Evolutionary conservation across 2,113 vertebrate species (phyloP).

Genomic region (Climacteris rufus): DNA sequence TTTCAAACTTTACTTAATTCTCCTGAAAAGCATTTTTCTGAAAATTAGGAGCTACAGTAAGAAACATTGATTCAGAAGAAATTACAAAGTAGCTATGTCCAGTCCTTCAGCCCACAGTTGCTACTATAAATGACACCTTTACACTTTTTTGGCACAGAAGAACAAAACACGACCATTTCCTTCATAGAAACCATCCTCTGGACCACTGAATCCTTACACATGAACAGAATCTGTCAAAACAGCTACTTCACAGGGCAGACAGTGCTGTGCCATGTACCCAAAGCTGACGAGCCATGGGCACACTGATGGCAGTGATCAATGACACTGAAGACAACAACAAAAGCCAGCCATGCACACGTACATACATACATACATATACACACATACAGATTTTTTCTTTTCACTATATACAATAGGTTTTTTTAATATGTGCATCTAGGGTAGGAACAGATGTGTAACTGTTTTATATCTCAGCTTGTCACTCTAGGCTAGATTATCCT

Average conservation of each 20-base stretch:
- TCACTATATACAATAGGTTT: not conserved
- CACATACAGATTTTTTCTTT: not conserved
- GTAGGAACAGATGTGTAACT: not conserved
- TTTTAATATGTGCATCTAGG: rapidly evolving
- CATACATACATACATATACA: not conserved
- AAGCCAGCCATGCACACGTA: rapidly evolving
- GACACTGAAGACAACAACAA: not conserved
- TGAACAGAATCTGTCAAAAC: not conserved
- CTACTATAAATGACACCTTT: not conserved
- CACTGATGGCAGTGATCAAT: not conserved
- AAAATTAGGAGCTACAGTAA: not conserved
- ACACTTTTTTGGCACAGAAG: not conserved
- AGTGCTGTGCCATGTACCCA: not conserved
- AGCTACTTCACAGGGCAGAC: not conserved
- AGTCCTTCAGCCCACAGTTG: not conserved
- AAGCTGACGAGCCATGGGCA: not conserved
- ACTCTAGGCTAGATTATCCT: not conserved
- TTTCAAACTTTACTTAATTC: not conserved
- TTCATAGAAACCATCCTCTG: not conserved
- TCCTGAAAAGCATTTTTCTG: not conserved
- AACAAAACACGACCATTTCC: not conserved
- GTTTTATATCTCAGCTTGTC: not conserved
- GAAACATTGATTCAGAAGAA: not conserved
- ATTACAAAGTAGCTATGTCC: not conserved
- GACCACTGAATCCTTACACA: not conserved